These are phyloP conservation scores for Leucophenga montana DNA, from an alignment of 2,888 invertebrate species.

Conservation along the genomic window DNA sequence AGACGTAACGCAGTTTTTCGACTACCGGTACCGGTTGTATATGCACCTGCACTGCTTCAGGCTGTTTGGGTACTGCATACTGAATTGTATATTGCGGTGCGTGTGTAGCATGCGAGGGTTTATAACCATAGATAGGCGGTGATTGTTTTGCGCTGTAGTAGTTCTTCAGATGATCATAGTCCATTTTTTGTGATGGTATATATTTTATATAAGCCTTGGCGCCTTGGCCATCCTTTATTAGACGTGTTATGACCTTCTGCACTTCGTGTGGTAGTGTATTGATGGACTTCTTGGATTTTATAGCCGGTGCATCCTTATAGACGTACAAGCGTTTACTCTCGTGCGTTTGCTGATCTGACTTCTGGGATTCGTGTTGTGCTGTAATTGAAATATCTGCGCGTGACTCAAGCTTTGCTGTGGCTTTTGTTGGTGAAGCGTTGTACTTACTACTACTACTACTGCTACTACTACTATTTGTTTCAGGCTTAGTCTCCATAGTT, in stretches of 20 bases:
- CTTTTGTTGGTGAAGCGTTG: too few species aligned
- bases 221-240: constrained; percentile 58
- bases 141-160: constrained; percentile 12
- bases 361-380: constrained; percentile 12
- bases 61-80: constrained; percentile 19
- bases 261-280: constrained; percentile 64
- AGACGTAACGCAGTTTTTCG: constrained; percentile 64
- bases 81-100: constrained; percentile 38
- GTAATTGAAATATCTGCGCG: not conserved
- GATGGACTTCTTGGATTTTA: constrained; percentile 61
- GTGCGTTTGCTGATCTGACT: constrained; percentile 42
- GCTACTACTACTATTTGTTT: too few species aligned
- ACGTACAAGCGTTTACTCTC: constrained; percentile 60
- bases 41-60: constrained; percentile 56
- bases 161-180: constrained; percentile 54
- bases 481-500: constrained; percentile 45
- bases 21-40: constrained; percentile 64
- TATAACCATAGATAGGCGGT: constrained; percentile 10
- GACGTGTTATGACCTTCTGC: constrained; percentile 65
- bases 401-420: constrained; percentile 7
- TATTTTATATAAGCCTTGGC: constrained; percentile 66
- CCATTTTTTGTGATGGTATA: constrained; percentile 55
- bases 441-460: not conserved
- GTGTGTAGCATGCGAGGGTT: constrained; percentile 30
- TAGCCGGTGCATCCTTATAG: constrained; percentile 55